Evolutionary conservation across 2,113 vertebrate genomes (phyloP).

Genomic region (Clarias macrocephalus): DNA sequence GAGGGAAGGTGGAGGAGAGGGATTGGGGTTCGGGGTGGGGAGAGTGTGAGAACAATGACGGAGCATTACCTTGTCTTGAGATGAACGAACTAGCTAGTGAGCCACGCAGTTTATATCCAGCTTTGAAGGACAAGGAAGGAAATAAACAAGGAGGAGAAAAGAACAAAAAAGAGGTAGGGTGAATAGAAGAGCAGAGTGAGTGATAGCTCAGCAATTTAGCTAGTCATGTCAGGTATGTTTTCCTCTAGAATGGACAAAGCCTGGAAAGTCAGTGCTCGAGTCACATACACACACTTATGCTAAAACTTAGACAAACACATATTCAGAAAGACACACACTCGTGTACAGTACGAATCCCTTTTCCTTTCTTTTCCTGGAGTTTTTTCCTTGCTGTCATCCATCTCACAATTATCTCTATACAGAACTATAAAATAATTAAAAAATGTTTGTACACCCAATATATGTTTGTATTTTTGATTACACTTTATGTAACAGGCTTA

Average conservation of each 20-base stretch:
- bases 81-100: constrained; percentile 82
- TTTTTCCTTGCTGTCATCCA: neutral
- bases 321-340: neutral
- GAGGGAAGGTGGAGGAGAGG: constrained; percentile 55
- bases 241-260: constrained; percentile 25
- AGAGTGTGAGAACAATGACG: constrained; percentile 58
- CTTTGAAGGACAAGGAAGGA: constrained; percentile 64
- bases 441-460: neutral
- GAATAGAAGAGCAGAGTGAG: constrained; percentile 60
- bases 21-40: constrained; percentile 54
- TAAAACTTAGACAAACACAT: constrained; percentile 11
- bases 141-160: constrained; percentile 52
- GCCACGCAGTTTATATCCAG: constrained; percentile 82
- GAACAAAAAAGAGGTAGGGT: constrained; percentile 58
- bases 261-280: constrained; percentile 39
- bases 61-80: constrained; percentile 80
- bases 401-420: neutral
- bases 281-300: constrained; percentile 47
- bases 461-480: neutral
- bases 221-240: constrained; percentile 52
- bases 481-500: neutral
- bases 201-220: constrained; percentile 58
- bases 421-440: neutral
- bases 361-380: neutral
- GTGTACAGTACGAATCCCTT: neutral